A percentile compares a stretch with the other conserved stretches of the same genome.
Conservation (phyloP, 2,888 invertebrate species). For the Notodromas monacha region DNA sequence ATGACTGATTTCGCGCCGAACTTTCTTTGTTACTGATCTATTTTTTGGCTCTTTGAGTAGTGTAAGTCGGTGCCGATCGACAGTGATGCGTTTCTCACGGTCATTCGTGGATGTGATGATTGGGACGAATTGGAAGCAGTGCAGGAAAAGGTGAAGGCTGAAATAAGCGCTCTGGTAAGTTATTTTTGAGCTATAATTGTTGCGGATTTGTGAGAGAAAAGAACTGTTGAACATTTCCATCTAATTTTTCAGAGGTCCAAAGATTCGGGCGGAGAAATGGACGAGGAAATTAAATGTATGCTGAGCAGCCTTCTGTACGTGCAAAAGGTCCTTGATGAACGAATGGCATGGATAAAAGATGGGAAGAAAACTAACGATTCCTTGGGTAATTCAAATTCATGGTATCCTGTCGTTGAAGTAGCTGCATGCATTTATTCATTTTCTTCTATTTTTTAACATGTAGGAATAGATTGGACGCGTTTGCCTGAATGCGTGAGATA, state of each 20-base stretch:
- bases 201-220: background rate
- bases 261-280: constrained; percentile 56
- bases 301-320: constrained; percentile 49
- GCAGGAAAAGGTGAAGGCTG: constrained; percentile 38
- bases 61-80: constrained; percentile 40
- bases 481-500: too few species aligned
- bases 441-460: too few species aligned
- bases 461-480: too few species aligned
- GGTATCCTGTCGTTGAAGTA: constrained; percentile 5
- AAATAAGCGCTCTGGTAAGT: constrained; percentile 25
- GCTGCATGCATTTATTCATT: too few species aligned
- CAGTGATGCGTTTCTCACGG: constrained; percentile 50
- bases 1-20: constrained; percentile 5
- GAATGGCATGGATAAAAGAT: constrained; percentile 21
- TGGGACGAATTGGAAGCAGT: constrained; percentile 51
- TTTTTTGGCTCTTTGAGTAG: constrained; percentile 18
- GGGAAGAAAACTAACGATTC: constrained; percentile 17
- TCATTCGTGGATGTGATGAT: constrained; percentile 40
- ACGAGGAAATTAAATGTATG: constrained; percentile 46
- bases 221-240: constrained; percentile 4
- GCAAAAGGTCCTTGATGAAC: constrained; percentile 34
- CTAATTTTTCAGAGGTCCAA: constrained; percentile 25
- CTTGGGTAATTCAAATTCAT: constrained; percentile 10
- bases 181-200: constrained; percentile 8
- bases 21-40: background rate